These are phyloP conservation scores for Apis florea DNA, from an alignment of 1,140 invertebrate species.

Conservation along the genomic window DNA sequence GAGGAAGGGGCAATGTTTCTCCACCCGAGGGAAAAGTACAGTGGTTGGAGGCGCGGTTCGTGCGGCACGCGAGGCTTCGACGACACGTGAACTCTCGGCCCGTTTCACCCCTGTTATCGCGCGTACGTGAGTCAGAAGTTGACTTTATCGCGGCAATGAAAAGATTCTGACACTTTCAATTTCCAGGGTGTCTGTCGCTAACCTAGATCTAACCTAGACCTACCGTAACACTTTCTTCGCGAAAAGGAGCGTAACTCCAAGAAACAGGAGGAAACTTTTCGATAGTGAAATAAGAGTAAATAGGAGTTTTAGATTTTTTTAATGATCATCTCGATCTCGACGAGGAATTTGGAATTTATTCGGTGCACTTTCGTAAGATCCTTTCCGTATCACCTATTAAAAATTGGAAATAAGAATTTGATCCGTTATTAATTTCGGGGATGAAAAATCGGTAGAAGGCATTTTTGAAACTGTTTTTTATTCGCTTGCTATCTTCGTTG, in stretches of 20 bases:
- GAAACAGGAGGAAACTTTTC: no score
- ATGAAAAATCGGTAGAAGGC: no score
- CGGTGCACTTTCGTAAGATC: no score
- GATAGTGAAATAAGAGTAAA: no score
- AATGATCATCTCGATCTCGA: no score
- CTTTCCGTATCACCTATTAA: no score
- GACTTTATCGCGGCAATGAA: constrained; percentile 30
- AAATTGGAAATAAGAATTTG: not conserved
- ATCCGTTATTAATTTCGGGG: no score
- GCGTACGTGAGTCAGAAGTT: not conserved
- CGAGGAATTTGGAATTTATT: no score
- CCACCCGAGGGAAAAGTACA: constrained; percentile 9
- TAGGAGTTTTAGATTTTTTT: no score
- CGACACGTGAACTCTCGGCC: constrained; percentile 26
- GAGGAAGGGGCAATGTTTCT: constrained; percentile 12
- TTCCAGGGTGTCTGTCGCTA: not conserved
- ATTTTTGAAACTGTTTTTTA: no score
- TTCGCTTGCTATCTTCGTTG: no score
- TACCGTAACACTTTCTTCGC: not conserved
- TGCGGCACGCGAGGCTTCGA: constrained; percentile 61
- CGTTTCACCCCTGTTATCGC: constrained; percentile 23
- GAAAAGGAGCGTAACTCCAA: no score
- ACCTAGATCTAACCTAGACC: not conserved
- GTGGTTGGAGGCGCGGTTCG: constrained; percentile 34
- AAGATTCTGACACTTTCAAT: constrained; percentile 46